A percentile compares a stretch with the other conserved stretches of the same genome.
phyloP scores from a whole-genome alignment of 1,140 invertebrate genomes.

The Drosophila leontia region DNA sequence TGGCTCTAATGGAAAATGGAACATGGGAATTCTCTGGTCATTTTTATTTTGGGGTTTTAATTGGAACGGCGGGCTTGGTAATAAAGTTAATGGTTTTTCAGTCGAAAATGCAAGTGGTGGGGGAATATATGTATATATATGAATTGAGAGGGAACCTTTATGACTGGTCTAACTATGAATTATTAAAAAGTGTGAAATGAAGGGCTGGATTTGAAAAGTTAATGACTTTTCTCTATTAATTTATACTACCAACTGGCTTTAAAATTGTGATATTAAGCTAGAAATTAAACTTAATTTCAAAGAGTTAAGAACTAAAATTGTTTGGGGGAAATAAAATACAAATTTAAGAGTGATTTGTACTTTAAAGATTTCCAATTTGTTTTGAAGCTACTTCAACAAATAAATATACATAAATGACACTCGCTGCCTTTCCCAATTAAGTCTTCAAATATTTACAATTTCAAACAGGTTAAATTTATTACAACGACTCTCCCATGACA shows the following conservation, averaged over 20 bases:
- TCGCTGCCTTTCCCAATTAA: not conserved
- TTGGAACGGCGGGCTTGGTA: conserved; percentile 26
- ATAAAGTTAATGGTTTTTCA: conserved; percentile 51
- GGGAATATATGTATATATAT: not conserved
- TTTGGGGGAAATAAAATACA: too few species aligned
- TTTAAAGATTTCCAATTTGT: too few species aligned
- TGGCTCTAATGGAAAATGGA: conserved; percentile 71
- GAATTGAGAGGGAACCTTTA: not conserved
- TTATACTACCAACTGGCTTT: not conserved
- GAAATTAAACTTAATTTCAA: not conserved
- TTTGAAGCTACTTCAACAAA: not conserved
- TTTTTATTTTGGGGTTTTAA: conserved; percentile 30
- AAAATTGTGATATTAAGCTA: not conserved
- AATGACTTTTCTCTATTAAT: not conserved
- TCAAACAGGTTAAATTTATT: conserved; percentile 2
- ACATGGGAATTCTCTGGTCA: conserved; percentile 61
- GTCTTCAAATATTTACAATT: conserved; percentile 10
- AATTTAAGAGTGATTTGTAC: too few species aligned
- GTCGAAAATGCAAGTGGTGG: conserved; percentile 29
- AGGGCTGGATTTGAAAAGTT: not conserved
- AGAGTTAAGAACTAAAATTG: too few species aligned
- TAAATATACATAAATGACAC: not conserved
- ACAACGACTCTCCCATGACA: conserved; percentile 23
- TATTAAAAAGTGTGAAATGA: conserved; percentile 4
- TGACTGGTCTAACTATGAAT: not conserved